Evolutionary conservation across 2,113 vertebrate species (phyloP), one percentile per base, ranked within the genome.

Genomic region (Gymnobelideus leadbeateri): DNA sequence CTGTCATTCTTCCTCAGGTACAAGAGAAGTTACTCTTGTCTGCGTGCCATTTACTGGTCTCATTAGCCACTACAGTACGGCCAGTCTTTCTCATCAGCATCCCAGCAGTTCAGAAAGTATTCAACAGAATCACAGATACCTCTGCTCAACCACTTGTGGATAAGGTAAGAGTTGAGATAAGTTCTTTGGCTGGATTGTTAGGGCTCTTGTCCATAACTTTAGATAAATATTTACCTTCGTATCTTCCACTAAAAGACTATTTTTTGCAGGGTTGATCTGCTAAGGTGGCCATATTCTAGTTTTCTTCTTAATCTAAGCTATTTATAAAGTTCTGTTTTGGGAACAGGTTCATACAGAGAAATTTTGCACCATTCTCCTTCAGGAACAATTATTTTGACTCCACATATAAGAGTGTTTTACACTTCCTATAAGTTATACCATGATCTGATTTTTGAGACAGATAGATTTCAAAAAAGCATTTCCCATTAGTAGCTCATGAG

Each of bases 21-120:
- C 99, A 99, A 57, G 99, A 99, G 95, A 99, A 99, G 98, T 94
- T 99, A 97, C 98, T 99, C 95, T 98, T 99, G 2, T 99, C 99
- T 8, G 99, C 99, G 0, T 99, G 99, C 97, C 99, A 99, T 98
- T 98, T 99, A 68, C 98, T 99, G 89, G 99, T 99, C 93, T 99
- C 99, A 37, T 98, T 99, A 93, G 99, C 99, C 51, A 99, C 99
- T 50, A 99, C 99, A 0, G 99, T 99, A 95, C 98, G 99, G n/a
- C 99, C 99, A 0, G 99, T 99, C 95, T 99, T 99, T 96, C 97
- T 99, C 93, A 99, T 99, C 97, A 99, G 99, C 93, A 98, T 99
- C 97, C 99, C 99, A 11, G 99, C 99, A 2, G 99, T 99, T 90
- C 99, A 99, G 98, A 99, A 99, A 92, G 98, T 99, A 89, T 99